A percentile compares a stretch with the other conserved stretches of the same genome.
Conservation (phyloP, 2,113 vertebrate genomes). For the Pseudopodoces humilis region DNA sequence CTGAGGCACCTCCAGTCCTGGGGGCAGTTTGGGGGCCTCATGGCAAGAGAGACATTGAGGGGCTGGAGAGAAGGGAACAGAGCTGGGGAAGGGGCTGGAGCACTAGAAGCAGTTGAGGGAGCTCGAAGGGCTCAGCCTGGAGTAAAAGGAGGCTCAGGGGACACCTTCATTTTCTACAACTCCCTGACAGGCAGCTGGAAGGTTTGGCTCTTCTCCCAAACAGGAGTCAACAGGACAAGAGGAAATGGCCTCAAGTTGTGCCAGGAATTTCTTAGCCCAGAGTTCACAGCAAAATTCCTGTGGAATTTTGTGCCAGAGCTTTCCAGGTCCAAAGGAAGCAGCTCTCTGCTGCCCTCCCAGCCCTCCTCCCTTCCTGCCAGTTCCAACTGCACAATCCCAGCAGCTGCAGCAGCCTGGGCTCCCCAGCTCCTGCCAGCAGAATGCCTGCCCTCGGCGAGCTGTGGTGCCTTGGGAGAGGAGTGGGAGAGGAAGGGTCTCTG, state of each 20-base stretch:
- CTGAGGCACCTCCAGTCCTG: background rate
- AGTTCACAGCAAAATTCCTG: background rate
- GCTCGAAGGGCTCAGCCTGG: background rate
- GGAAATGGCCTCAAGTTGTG: background rate
- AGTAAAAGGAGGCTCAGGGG: background rate
- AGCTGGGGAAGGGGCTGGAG: background rate
- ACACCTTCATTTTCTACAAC: background rate
- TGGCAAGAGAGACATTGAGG: background rate
- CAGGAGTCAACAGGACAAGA: background rate
- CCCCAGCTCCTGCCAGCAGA: background rate
- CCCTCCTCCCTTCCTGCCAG: background rate
- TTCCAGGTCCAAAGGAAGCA: background rate
- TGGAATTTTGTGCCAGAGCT: background rate
- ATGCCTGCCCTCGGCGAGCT: accelerated
- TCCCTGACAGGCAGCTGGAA: background rate
- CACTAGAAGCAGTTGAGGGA: background rate
- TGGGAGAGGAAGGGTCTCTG: background rate
- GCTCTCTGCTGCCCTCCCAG: background rate
- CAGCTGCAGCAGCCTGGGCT: background rate
- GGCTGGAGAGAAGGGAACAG: background rate
- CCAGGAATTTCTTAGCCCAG: background rate
- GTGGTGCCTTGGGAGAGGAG: accelerated
- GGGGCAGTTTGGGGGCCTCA: background rate
- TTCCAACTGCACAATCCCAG: background rate
- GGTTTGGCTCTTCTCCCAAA: background rate